These are phyloP conservation scores for Ormyrus pomaceus DNA, from an alignment of 2,888 invertebrate species.

Conservation along the genomic window DNA sequence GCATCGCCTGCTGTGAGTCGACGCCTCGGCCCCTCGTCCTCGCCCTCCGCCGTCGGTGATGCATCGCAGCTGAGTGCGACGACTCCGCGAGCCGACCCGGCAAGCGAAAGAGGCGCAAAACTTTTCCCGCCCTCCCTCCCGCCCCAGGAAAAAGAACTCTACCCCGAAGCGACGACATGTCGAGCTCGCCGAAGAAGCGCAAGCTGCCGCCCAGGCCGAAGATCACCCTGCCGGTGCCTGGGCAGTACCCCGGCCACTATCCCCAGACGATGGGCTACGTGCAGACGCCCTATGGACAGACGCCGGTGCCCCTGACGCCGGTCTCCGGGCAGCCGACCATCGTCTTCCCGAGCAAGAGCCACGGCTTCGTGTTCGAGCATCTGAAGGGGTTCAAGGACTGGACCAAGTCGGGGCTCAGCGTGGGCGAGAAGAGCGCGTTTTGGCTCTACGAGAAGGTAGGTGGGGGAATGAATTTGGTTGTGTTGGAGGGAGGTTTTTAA, in stretches of 20 bases:
- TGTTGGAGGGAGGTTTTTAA: too few relatives aligned
- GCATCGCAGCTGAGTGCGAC: too few relatives aligned
- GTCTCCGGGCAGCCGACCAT: conserved; percentile 69
- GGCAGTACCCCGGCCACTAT: conserved; percentile 66
- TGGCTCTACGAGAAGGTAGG: conserved; percentile 86
- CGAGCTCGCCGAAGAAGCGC: conserved; percentile 41
- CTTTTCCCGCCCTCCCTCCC: not conserved
- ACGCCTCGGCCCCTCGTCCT: too few relatives aligned
- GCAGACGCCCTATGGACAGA: conserved; percentile 68
- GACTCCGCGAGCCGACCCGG: too few relatives aligned
- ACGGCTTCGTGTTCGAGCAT: conserved; percentile 88
- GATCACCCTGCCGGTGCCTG: conserved; percentile 70
- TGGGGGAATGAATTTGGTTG: not conserved
- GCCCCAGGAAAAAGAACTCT: not conserved
- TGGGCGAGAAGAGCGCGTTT: conserved; percentile 88
- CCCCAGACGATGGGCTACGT: conserved; percentile 69
- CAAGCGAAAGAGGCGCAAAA: too few relatives aligned
- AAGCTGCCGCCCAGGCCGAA: conserved; percentile 68
- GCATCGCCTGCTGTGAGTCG: too few relatives aligned
- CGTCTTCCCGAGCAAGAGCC: conserved; percentile 82
- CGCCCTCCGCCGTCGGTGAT: too few relatives aligned
- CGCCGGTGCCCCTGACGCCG: conserved; percentile 74
- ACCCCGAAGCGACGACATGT: conserved; percentile 1
- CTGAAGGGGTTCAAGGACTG: conserved; percentile 88
- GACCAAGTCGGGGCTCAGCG: conserved; percentile 88